Evolutionary conservation across 1,140 invertebrate genomes (phyloP).

Genomic region (Micrasema minimum): DNA sequence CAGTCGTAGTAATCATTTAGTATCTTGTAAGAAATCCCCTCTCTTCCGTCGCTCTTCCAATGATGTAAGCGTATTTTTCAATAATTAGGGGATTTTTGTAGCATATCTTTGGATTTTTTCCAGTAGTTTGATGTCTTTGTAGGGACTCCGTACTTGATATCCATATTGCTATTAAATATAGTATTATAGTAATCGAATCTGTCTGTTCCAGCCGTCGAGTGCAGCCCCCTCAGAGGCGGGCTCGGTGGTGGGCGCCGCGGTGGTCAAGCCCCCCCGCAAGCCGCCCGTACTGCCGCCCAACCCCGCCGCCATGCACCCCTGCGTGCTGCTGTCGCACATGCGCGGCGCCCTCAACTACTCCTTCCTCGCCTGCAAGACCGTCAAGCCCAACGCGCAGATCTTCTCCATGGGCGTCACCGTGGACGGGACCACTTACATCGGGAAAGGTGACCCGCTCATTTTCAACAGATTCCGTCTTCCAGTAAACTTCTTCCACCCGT

Average conservation of each 20-base stretch:
- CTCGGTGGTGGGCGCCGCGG: slow-evolving; percentile 16
- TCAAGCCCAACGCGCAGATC: slow-evolving; percentile 69
- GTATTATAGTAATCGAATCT: too few relatives aligned
- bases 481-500: too few relatives aligned
- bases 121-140: too few relatives aligned
- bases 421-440: slow-evolving; percentile 65
- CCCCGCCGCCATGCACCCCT: slow-evolving; percentile 74
- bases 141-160: too few relatives aligned
- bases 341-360: slow-evolving; percentile 73
- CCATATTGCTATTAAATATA: too few relatives aligned
- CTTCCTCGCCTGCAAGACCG: slow-evolving; percentile 69
- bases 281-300: slow-evolving; percentile 68
- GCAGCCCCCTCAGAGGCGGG: background rate
- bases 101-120: too few relatives aligned
- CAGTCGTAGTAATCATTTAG: too few relatives aligned
- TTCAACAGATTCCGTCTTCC: too few relatives aligned
- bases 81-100: too few relatives aligned
- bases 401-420: slow-evolving; percentile 67
- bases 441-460: slow-evolving; percentile 58
- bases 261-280: slow-evolving; percentile 59
- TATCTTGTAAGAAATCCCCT: too few relatives aligned
- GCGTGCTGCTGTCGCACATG: slow-evolving; percentile 79
- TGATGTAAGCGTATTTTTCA: too few relatives aligned
- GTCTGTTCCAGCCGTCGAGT: background rate
- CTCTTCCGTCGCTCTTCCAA: too few relatives aligned